Base-by-base conservation (phyloP, 2,888 invertebrate species). In the Pyrrhia umbra region DNA sequence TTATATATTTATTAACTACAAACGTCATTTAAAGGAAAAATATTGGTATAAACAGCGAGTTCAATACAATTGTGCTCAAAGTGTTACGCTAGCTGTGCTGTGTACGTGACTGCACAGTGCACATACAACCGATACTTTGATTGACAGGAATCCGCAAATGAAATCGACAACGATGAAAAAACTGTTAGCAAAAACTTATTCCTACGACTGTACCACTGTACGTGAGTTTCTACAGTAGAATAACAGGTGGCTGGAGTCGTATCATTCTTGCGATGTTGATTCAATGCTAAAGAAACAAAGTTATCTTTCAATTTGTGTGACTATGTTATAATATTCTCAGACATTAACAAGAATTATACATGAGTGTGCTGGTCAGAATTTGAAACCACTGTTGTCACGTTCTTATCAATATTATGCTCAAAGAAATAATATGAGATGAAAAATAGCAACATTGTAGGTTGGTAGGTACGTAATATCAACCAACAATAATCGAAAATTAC, bases 61-160 rank as follows among this genome's bases (percentile, higher is more conserved):
- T 21, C 45, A 50, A 25, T 55, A 58, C 13, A 54, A 27, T 43
- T 51, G 42, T 58, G 55, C 39, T 55, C 50, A 47, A 57, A 71
- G 67, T 77, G 58, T 69, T 67, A 61, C 58, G 63, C 52, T 34
- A 34, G 59, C 8, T 15, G 57, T 43, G 9, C 18, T n/a, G 46
- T 37, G 73, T 68, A 79, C 80, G 79, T 79, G 80, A 80, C 79
- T 77, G 46, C 46, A 68, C 64, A 80, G 80, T 77, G 46, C 46
- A 68, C 64, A 59, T 51, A 51, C 6, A 46, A 54, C 57, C 59
- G 56, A 69, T 52, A 67, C 55, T 52, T 54, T 72, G 68, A 77
- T 69, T 75, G 80, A 80, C 71, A 64, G 51, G 54, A 77, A 77
- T 68, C 70, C 68, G 61, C 61, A 61, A 80, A 78, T 75, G 78